Evolutionary conservation across 2,888 invertebrate genomes (phyloP).

Genomic region (Melinaea menophilus): DNA sequence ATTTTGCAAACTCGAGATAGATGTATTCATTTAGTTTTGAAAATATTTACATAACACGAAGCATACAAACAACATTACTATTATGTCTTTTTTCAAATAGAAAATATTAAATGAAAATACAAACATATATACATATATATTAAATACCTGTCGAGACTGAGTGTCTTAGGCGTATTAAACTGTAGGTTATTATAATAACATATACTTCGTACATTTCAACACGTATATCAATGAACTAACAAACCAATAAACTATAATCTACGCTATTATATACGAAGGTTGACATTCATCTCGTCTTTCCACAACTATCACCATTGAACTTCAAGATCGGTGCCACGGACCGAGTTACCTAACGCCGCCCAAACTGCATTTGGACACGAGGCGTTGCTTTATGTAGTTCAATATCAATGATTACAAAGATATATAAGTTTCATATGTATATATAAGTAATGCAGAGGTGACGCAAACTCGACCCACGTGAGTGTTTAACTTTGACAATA

Average conservation of each 20-base stretch:
- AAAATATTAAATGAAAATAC: too few species aligned
- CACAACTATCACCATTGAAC: slow-evolving; percentile 30
- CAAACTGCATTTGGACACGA: background rate
- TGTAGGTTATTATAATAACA: background rate
- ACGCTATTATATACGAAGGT: slow-evolving; percentile 3
- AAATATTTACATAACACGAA: too few species aligned
- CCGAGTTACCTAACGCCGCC: slow-evolving; percentile 26
- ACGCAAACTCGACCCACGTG: background rate
- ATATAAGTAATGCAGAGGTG: background rate
- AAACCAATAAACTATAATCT: background rate
- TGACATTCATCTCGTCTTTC: background rate
- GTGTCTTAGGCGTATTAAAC: background rate
- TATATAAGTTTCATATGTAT: background rate
- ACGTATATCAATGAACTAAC: slow-evolving; percentile 2
- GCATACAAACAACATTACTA: too few species aligned
- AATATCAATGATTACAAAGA: background rate
- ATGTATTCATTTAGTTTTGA: too few species aligned
- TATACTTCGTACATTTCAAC: background rate
- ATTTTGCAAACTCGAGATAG: too few species aligned
- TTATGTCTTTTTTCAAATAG: too few species aligned
- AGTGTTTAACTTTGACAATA: background rate
- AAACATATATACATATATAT: too few species aligned
- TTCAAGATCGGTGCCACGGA: slow-evolving; percentile 34
- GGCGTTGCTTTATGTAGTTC: background rate
- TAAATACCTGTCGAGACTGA: too few species aligned